Conservation (phyloP, 1,140 invertebrate genomes). For the Cyclina sinensis region DNA sequence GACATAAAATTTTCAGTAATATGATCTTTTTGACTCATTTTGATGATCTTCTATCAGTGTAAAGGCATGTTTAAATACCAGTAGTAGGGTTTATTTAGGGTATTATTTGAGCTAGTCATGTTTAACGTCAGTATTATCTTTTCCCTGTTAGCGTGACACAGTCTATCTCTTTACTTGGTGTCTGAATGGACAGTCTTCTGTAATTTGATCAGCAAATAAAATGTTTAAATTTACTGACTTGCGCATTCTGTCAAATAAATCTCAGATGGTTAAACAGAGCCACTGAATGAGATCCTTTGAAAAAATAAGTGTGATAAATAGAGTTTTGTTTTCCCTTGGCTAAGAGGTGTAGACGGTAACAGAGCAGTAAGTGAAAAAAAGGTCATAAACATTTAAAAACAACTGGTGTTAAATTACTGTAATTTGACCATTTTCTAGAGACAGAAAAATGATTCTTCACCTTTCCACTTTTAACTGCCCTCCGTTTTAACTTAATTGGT, state of each 20-base stretch:
- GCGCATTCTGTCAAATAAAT: conserved; percentile 16
- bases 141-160: conserved; percentile 8
- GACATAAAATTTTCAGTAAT: neutral
- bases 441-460: no score
- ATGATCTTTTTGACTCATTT: neutral
- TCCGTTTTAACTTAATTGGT: no score
- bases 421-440: no score
- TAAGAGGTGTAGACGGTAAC: neutral
- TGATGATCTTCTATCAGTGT: neutral
- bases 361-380: neutral
- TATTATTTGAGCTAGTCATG: neutral
- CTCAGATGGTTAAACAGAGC: neutral
- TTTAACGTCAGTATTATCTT: conserved; percentile 30
- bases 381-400: neutral
- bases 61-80: neutral
- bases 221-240: conserved; percentile 22
- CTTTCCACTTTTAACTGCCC: no score
- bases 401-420: no score
- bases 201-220: conserved; percentile 22
- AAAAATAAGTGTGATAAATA: neutral
- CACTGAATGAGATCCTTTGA: conserved; percentile 22
- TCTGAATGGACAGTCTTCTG: neutral
- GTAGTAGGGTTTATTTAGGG: neutral
- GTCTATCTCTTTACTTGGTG: neutral
- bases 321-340: no score